phyloP scores from a whole-genome alignment of 2,888 invertebrate species.

The Ellobium chinense region DNA sequence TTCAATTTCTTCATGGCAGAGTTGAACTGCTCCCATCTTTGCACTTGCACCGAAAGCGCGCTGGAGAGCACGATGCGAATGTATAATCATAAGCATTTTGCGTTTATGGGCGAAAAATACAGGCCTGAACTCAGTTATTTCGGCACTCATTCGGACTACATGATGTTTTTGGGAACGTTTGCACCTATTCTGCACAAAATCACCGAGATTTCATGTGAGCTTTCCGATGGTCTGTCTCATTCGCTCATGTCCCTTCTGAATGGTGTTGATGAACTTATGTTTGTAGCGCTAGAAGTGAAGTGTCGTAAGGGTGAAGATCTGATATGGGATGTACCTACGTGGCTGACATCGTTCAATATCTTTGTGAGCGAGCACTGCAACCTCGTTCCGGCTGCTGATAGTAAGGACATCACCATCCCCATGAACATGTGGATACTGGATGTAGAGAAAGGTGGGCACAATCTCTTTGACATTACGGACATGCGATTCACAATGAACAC shows the following conservation, averaged over 20 bases:
- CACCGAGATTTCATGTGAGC: conserved; percentile 2
- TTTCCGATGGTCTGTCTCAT: conserved; percentile 27
- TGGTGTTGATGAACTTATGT: conserved; percentile 27
- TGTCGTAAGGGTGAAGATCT: conserved; percentile 28
- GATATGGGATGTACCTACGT: conserved; percentile 37
- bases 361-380: conserved; percentile 35
- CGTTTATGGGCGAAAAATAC: conserved; percentile 16
- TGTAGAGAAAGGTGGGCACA: neutral
- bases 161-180: conserved; percentile 22
- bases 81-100: conserved; percentile 6
- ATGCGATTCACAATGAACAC: conserved; percentile 36
- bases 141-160: conserved; percentile 14
- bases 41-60: conserved; percentile 22
- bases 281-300: conserved; percentile 23
- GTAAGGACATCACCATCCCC: neutral
- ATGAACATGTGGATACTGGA: conserved; percentile 44
- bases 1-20: neutral
- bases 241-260: conserved; percentile 26
- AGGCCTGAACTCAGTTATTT: conserved; percentile 15
- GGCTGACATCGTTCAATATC: conserved; percentile 33
- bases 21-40: conserved; percentile 34
- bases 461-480: conserved; percentile 7
- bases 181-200: conserved; percentile 10
- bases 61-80: conserved; percentile 21
- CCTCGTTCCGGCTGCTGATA: neutral